phyloP scores from a whole-genome alignment of 2,113 vertebrate species.

The Tringa solitaria region DNA sequence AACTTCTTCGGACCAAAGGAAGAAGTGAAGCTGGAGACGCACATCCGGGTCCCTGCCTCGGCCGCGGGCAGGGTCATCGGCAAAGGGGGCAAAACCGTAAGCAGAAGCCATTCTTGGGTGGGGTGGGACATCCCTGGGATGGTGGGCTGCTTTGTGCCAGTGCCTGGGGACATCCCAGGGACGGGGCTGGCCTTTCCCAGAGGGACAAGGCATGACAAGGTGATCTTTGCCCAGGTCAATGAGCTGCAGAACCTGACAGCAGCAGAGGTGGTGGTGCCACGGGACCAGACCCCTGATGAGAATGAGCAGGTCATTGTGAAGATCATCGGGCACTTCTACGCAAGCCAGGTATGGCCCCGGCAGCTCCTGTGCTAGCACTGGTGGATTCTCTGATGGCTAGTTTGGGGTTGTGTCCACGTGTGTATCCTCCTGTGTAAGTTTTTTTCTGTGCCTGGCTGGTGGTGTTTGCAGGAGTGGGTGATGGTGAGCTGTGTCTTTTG shows the following conservation, averaged over 20 bases:
- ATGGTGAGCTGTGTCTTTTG: not conserved
- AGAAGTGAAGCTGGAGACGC: conserved; percentile 93
- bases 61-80: conserved; percentile 91
- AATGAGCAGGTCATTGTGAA: conserved; percentile 95
- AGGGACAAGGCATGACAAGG: rapidly evolving
- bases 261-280: conserved; percentile 92
- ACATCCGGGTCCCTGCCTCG: conserved; percentile 90
- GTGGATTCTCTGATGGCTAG: not conserved
- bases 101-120: not conserved
- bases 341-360: conserved; percentile 83
- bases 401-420: not conserved
- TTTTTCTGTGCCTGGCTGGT: rapidly evolving
- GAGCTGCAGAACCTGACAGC: conserved; percentile 95
- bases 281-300: conserved; percentile 93
- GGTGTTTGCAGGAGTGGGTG: not conserved
- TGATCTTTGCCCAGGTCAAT: conserved; percentile 78
- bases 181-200: rapidly evolving
- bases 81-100: conserved; percentile 94
- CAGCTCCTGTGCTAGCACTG: rapidly evolving
- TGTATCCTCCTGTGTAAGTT: not conserved
- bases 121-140: not conserved
- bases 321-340: conserved; percentile 97
- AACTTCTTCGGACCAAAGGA: conserved; percentile 95
- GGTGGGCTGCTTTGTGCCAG: not conserved
- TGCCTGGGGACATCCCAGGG: not conserved